Evolutionary conservation across 2,113 vertebrate genomes (phyloP).

Genomic region (Bagarius yarrelli): DNA sequence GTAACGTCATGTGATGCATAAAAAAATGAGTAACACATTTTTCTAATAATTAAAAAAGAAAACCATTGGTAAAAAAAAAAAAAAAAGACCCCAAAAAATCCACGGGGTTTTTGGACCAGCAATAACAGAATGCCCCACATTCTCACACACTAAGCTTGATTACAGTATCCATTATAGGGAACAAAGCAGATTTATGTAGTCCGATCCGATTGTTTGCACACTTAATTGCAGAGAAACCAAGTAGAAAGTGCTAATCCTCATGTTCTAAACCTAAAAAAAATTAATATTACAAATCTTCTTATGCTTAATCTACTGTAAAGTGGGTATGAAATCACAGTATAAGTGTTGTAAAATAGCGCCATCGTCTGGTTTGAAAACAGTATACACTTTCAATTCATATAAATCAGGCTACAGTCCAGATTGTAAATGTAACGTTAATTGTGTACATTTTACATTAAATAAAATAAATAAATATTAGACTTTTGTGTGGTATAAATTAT

Average conservation of each 20-base stretch:
- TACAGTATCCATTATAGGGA: conserved; percentile 44
- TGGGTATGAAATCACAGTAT: not conserved
- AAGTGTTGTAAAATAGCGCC: conserved; percentile 42
- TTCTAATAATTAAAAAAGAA: too few relatives aligned
- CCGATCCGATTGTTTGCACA: conserved; percentile 19
- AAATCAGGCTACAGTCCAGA: not conserved
- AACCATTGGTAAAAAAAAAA: too few relatives aligned
- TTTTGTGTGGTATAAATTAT: not conserved
- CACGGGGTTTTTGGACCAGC: too few relatives aligned
- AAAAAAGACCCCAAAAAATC: too few relatives aligned
- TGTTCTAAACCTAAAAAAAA: conserved; percentile 21
- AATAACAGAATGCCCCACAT: too few relatives aligned
- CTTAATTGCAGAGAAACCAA: conserved; percentile 26
- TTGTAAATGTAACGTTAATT: not conserved
- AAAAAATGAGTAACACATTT: too few relatives aligned
- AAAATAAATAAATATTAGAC: not conserved
- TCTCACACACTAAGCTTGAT: too few relatives aligned
- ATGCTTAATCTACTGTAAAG: not conserved
- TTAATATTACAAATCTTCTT: not conserved
- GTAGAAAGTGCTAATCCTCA: not conserved
- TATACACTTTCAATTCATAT: not conserved
- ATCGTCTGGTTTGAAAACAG: conserved; percentile 40
- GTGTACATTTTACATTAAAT: not conserved
- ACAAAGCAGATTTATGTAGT: conserved; percentile 23
- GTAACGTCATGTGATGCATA: too few relatives aligned